Conservation (phyloP, 92 coral and sea anemone genomes). For the Parazoanthus atlanticus region DNA sequence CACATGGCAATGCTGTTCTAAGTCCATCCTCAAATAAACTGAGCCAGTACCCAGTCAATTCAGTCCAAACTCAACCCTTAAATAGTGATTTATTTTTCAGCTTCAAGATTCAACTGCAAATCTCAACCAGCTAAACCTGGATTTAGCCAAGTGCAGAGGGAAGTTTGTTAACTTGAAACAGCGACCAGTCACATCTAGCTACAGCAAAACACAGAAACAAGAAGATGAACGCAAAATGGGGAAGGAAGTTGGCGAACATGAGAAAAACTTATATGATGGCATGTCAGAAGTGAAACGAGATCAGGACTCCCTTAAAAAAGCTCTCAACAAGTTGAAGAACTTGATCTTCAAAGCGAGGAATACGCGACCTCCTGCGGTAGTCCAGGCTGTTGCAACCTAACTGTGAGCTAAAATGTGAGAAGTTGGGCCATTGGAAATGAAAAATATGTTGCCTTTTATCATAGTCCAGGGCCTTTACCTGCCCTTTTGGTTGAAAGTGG, state of each 20-base stretch:
- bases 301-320: slow-evolving; percentile 97
- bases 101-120: slow-evolving; percentile 98
- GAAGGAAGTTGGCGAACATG: slow-evolving; percentile 80
- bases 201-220: slow-evolving; percentile 73
- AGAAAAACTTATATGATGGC: slow-evolving; percentile 95
- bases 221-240: slow-evolving; percentile 84
- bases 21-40: no score
- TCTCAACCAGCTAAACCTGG: slow-evolving; percentile 84
- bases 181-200: slow-evolving; percentile 71
- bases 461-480: not conserved
- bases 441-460: not conserved
- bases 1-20: no score
- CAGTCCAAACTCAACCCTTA: no score
- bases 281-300: slow-evolving; percentile 97
- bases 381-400: slow-evolving; percentile 14
- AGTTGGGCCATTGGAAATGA: not conserved
- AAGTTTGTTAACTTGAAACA: slow-evolving; percentile 91
- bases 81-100: slow-evolving; percentile 41
- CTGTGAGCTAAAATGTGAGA: not conserved
- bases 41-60: no score
- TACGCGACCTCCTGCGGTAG: slow-evolving; percentile 63
- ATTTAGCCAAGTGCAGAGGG: slow-evolving; percentile 86
- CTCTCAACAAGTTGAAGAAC: slow-evolving; percentile 84
- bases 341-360: slow-evolving; percentile 83
- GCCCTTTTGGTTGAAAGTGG: not conserved